A percentile compares a stretch with the other conserved stretches of the same genome.
phyloP scores from a whole-genome alignment of 2,113 vertebrate genomes.

The Mobula birostris region DNA sequence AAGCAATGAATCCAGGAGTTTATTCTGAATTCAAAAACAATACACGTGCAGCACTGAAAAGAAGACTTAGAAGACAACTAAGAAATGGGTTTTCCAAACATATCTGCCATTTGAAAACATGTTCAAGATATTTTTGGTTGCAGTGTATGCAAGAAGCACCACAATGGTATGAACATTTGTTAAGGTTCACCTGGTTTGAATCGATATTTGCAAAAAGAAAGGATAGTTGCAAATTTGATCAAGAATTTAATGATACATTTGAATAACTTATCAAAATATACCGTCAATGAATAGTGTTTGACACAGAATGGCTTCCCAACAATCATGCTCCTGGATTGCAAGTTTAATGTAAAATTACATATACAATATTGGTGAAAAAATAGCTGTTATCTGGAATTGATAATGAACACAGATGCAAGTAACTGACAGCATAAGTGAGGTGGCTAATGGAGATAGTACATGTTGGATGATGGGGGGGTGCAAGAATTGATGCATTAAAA shows the following conservation, averaged over 20 bases:
- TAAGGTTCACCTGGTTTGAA: not conserved
- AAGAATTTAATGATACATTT: not conserved
- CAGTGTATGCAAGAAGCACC: not conserved
- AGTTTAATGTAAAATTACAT: not conserved
- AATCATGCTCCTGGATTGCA: not conserved
- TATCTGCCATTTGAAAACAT: not conserved
- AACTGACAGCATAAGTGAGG: not conserved
- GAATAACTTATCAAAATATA: not conserved
- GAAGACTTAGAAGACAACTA: not conserved
- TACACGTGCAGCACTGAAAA: not conserved
- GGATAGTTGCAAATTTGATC: not conserved
- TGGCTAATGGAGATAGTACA: not conserved
- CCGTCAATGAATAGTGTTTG: not conserved
- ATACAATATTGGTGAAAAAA: not conserved
- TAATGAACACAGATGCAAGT: not conserved
- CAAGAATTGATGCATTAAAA: not conserved
- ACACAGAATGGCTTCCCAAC: not conserved
- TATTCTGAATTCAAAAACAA: slow-evolving; percentile 6
- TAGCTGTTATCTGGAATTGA: not conserved
- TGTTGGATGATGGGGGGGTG: not conserved
- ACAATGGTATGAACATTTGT: not conserved
- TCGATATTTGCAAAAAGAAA: not conserved
- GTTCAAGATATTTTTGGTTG: not conserved
- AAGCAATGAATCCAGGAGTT: slow-evolving; percentile 18
- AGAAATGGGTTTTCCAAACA: not conserved